Evolutionary conservation across 2,888 invertebrate species (phyloP).

Genomic region (Drosophila mimica): DNA sequence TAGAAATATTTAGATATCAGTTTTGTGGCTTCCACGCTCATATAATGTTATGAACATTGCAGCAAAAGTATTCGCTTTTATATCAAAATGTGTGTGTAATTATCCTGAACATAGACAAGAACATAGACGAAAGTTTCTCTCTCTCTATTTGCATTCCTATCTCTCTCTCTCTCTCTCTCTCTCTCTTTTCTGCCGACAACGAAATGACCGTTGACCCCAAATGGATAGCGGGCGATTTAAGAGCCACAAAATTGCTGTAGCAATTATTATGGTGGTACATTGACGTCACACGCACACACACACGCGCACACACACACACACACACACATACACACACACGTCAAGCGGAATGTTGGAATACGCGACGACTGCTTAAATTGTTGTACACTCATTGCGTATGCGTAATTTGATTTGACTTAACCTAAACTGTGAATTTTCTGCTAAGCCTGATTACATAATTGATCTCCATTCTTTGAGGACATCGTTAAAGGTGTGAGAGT

Average conservation of each 20-base stretch:
- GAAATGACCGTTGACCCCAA: constrained; percentile 24
- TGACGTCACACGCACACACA: constrained; percentile 1
- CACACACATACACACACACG: constrained; percentile 2
- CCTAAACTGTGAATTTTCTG: constrained; percentile 10
- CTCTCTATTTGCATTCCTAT: not conserved
- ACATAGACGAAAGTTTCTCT: not conserved
- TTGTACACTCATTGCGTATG: constrained; percentile 29
- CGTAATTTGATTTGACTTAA: constrained; percentile 18
- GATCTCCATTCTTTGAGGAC: not conserved
- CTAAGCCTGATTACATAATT: not conserved
- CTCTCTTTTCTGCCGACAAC: not conserved
- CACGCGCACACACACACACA: not conserved
- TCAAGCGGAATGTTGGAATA: not conserved
- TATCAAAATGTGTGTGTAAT: constrained; percentile 8
- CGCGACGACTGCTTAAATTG: constrained; percentile 7
- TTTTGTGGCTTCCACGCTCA: not conserved
- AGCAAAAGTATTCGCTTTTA: constrained; percentile 9
- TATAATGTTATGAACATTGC: constrained; percentile 16
- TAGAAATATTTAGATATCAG: not conserved
- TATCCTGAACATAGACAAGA: not conserved
- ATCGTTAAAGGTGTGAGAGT: not conserved
- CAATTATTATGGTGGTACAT: constrained; percentile 29
- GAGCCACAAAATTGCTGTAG: constrained; percentile 24
- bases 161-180: not conserved
- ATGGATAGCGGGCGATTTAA: constrained; percentile 23